These are phyloP conservation scores for Phacellophora camtschatica DNA, from an alignment of 30 jellyfish, hydroid and myxozoan species.

Conservation along the genomic window DNA sequence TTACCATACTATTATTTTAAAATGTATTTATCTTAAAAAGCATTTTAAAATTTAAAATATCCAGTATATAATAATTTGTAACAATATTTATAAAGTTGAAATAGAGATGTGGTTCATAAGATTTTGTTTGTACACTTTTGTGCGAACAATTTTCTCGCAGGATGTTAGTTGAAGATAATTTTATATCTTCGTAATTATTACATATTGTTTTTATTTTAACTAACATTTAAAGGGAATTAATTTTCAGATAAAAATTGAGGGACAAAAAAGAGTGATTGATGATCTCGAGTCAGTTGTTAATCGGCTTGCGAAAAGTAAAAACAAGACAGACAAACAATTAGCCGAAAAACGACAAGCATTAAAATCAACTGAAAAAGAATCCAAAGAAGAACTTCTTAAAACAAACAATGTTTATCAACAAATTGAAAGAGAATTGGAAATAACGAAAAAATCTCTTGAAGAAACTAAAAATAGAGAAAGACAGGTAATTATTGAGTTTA, in stretches of 20 bases:
- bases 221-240: no score
- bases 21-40: no score
- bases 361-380: slow-evolving; percentile 19
- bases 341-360: slow-evolving; percentile 49
- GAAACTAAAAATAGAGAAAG: slow-evolving; percentile 57
- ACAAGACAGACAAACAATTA: slow-evolving; percentile 37
- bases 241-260: slow-evolving; percentile 39
- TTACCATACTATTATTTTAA: no score
- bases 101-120: no score
- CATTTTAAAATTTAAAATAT: no score
- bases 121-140: no score
- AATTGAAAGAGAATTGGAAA: slow-evolving; percentile 40
- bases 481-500: slow-evolving; percentile 34
- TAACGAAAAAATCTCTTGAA: slow-evolving; percentile 36
- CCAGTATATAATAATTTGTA: no score
- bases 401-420: slow-evolving; percentile 14
- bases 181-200: no score
- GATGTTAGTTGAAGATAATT: no score
- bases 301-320: slow-evolving; percentile 71
- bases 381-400: background rate
- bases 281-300: slow-evolving; percentile 64
- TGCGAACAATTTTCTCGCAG: no score
- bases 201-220: no score
- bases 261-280: slow-evolving; percentile 46
- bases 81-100: no score